Conservation (phyloP, 1,140 invertebrate species). For the Temnothorax nylanderi region DNA sequence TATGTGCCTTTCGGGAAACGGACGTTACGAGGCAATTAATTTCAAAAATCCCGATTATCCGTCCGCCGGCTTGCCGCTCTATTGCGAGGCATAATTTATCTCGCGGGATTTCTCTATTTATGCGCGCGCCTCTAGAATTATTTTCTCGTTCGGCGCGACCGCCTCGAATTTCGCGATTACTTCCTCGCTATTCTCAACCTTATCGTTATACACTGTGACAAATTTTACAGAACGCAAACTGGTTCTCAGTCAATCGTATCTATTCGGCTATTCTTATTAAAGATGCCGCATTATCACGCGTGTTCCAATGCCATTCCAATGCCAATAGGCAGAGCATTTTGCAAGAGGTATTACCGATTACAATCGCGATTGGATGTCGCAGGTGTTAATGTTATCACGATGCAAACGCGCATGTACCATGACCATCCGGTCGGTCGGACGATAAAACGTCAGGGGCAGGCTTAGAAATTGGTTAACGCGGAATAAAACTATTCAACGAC, state of each 20-base stretch:
- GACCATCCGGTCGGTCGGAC: neutral
- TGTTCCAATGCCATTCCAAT: neutral
- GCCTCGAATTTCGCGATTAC: slow-evolving; percentile 35
- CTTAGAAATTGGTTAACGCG: slow-evolving; percentile 43
- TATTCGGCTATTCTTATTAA: slow-evolving; percentile 32
- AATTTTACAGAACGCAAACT: slow-evolving; percentile 13
- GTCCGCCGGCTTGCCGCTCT: slow-evolving; percentile 23
- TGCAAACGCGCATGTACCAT: slow-evolving; percentile 10
- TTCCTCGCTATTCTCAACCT: neutral
- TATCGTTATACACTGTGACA: neutral
- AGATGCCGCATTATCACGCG: slow-evolving; percentile 1
- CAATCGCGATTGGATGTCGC: slow-evolving; percentile 29
- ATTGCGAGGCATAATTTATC: slow-evolving; percentile 50
- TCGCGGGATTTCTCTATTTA: slow-evolving; percentile 31
- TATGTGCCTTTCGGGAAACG: slow-evolving; percentile 77
- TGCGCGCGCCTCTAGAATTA: slow-evolving; percentile 37
- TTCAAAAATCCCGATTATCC: slow-evolving; percentile 71
- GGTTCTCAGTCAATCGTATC: slow-evolving; percentile 30
- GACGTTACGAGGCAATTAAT: slow-evolving; percentile 75
- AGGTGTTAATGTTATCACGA: slow-evolving; percentile 54
- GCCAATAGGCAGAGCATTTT: neutral
- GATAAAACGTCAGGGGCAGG: slow-evolving; percentile 30
- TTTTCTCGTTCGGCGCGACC: neutral
- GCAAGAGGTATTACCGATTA: slow-evolving; percentile 35
- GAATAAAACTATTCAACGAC: slow-evolving; percentile 51